Evolutionary conservation across 1,140 invertebrate genomes (phyloP).

Genomic region (Piezodorus guildinii): DNA sequence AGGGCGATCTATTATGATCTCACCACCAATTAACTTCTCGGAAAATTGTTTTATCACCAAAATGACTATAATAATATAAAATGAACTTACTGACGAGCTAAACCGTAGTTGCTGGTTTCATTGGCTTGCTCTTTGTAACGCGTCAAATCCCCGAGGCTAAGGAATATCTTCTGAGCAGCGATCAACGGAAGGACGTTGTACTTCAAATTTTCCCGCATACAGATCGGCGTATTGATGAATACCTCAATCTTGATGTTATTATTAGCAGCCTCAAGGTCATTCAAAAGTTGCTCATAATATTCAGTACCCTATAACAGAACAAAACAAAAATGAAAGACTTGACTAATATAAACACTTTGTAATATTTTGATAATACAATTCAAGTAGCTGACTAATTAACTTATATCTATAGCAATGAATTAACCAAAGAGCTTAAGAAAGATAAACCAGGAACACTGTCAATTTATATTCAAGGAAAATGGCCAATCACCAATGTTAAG

Average conservation of each 20-base stretch:
- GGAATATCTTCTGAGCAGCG: slow-evolving; percentile 73
- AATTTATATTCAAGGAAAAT: too few species aligned
- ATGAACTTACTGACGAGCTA: slow-evolving; percentile 58
- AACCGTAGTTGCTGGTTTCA: slow-evolving; percentile 71
- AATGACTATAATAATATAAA: slow-evolving; percentile 21
- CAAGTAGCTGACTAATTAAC: too few species aligned
- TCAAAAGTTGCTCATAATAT: slow-evolving; percentile 66
- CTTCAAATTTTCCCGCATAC: slow-evolving; percentile 48
- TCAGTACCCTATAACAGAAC: slow-evolving; percentile 43
- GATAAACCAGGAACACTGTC: too few species aligned
- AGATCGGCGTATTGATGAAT: slow-evolving; percentile 36
- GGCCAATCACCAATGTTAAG: too few species aligned
- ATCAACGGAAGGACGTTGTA: slow-evolving; percentile 63
- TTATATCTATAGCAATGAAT: too few species aligned
- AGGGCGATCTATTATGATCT: too few species aligned
- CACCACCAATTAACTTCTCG: too few species aligned
- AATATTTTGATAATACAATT: too few species aligned
- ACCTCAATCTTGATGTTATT: slow-evolving; percentile 54
- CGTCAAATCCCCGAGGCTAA: slow-evolving; percentile 82
- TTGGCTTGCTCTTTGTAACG: slow-evolving; percentile 78
- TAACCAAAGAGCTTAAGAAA: too few species aligned
- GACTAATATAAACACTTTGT: too few species aligned
- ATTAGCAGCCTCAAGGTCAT: slow-evolving; percentile 58
- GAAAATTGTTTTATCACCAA: too few species aligned
- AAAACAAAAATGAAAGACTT: slow-evolving; percentile 14